Conservation (phyloP, 1,140 invertebrate species). For the Aphidius ervi region DNA sequence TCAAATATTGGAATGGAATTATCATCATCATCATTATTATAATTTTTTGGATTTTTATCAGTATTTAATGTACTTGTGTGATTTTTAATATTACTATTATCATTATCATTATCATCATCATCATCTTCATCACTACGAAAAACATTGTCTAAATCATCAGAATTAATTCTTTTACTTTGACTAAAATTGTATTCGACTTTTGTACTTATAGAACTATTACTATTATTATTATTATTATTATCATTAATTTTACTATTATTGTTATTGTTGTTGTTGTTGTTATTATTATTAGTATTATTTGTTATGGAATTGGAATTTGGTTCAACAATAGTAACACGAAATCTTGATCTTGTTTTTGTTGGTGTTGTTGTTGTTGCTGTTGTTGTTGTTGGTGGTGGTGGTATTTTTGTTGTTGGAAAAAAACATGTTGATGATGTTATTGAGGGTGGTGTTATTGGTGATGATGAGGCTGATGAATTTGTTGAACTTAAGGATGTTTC, state of each 20-base stretch:
- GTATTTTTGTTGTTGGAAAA: constrained; percentile 26
- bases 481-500: constrained; percentile 47
- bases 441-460: constrained; percentile 33
- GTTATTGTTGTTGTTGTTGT: constrained; percentile 9
- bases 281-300: too few relatives aligned
- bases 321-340: constrained; percentile 39
- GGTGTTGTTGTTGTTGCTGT: constrained; percentile 16
- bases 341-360: constrained; percentile 23
- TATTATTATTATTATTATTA: constrained; percentile 24
- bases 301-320: not conserved
- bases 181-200: constrained; percentile 30
- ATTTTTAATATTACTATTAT: too few relatives aligned
- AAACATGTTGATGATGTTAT: constrained; percentile 32
- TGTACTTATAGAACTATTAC: constrained; percentile 19
- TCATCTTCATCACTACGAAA: constrained; percentile 21
- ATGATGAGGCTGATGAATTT: constrained; percentile 37
- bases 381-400: constrained; percentile 1
- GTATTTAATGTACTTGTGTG: too few relatives aligned
- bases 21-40: too few relatives aligned
- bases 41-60: too few relatives aligned
- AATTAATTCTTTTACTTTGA: constrained; percentile 26
- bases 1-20: too few relatives aligned
- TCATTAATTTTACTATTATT: constrained; percentile 1
- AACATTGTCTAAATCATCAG: constrained; percentile 27
- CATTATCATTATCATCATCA: not conserved